Evolutionary conservation across 2,888 invertebrate species (phyloP).

Genomic region (Sarcophaga caerulescens): DNA sequence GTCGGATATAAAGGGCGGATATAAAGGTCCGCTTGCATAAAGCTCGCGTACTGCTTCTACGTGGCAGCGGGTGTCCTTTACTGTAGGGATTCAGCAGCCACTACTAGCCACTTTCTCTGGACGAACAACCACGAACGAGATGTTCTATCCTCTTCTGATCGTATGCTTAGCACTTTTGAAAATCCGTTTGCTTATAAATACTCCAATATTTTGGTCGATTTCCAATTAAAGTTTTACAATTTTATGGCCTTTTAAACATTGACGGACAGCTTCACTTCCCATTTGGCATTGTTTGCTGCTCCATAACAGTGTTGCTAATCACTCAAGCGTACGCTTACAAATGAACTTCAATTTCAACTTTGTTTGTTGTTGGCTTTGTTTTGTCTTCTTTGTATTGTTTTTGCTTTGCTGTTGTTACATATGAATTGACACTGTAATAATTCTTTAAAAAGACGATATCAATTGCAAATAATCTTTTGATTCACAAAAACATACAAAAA

Average conservation of each 20-base stretch:
- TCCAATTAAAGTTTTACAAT: background rate
- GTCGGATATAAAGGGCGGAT: too few relatives aligned
- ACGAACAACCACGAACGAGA: too few relatives aligned
- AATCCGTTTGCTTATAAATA: too few relatives aligned
- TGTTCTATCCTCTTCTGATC: too few relatives aligned
- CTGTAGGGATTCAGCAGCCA: too few relatives aligned
- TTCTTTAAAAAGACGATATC: background rate
- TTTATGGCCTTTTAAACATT: too few relatives aligned
- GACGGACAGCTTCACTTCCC: background rate
- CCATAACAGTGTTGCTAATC: background rate
- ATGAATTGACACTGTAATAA: conserved; percentile 18
- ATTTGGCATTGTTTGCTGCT: background rate
- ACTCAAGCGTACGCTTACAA: background rate
- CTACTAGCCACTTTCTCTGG: too few relatives aligned
- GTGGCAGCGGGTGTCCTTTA: too few relatives aligned
- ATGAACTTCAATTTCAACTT: background rate
- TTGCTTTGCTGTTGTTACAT: background rate
- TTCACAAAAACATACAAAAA: background rate
- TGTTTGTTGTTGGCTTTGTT: background rate
- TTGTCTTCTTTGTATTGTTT: background rate
- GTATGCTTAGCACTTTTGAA: too few relatives aligned
- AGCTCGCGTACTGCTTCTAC: too few relatives aligned
- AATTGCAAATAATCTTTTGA: conserved; percentile 18
- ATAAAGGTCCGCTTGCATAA: too few relatives aligned
- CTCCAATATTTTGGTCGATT: background rate